Evolutionary conservation across 2,888 invertebrate species (phyloP).

Genomic region (Hermaeophaga mercurialis): DNA sequence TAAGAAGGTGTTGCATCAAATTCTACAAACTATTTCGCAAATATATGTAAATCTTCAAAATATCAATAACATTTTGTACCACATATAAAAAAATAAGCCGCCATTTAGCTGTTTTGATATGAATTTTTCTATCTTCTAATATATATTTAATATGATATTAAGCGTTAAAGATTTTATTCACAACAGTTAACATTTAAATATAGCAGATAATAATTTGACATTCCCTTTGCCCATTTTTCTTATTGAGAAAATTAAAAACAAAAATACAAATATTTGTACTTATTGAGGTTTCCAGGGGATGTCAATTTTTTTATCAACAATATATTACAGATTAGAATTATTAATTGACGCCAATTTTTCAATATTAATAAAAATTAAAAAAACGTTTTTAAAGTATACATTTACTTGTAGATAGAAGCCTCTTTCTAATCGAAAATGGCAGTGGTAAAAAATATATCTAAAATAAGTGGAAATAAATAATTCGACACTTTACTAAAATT

Average conservation of each 20-base stretch:
- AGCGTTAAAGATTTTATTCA: constrained; percentile 22
- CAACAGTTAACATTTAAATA: constrained; percentile 24
- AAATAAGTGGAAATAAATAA: neutral
- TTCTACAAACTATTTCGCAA: no score
- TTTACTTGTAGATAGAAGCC: no score
- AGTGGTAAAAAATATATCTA: constrained; percentile 17
- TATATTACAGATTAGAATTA: constrained; percentile 18
- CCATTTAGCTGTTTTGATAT: constrained; percentile 16
- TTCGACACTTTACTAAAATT: neutral
- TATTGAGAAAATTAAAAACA: no score
- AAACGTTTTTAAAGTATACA: constrained; percentile 6
- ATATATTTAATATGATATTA: constrained; percentile 11
- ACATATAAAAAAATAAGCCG: no score
- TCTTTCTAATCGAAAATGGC: constrained; percentile 23
- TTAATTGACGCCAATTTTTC: constrained; percentile 29
- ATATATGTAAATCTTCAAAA: no score
- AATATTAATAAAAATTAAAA: constrained; percentile 19
- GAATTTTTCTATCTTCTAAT: constrained; percentile 10
- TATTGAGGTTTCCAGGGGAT: constrained; percentile 6
- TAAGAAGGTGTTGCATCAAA: neutral
- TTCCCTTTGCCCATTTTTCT: neutral
- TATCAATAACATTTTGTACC: no score
- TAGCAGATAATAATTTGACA: neutral
- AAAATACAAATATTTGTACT: neutral
- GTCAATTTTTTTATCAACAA: constrained; percentile 25